These are phyloP conservation scores for Incurvaria masculella DNA, from an alignment of 2,888 invertebrate genomes.

Conservation along the genomic window DNA sequence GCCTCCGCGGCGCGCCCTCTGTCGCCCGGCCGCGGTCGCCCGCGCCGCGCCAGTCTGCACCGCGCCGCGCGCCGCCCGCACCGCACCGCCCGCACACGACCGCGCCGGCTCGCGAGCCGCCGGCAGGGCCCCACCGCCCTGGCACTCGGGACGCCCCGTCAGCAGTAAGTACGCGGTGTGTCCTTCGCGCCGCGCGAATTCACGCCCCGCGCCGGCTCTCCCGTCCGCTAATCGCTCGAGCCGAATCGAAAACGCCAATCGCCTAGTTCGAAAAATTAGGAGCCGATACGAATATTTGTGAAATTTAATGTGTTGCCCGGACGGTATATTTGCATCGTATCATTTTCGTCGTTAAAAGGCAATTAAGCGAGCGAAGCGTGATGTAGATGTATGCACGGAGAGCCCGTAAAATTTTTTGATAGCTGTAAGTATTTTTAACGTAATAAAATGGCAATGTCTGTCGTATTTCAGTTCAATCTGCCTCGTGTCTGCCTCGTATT, in stretches of 20 bases:
- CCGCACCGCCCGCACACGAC: neutral
- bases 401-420: no score
- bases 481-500: no score
- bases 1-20: neutral
- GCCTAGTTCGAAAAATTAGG: no score
- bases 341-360: neutral
- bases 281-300: no score
- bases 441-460: neutral
- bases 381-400: neutral
- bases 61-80: neutral
- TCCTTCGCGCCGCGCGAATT: neutral
- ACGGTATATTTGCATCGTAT: neutral
- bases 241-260: neutral
- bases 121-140: neutral
- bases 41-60: neutral
- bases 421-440: neutral
- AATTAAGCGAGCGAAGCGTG: neutral
- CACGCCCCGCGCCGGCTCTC: neutral
- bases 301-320: no score
- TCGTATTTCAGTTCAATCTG: no score
- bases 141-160: neutral
- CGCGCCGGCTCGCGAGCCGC: neutral
- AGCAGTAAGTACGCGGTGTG: neutral
- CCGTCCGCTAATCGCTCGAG: neutral
- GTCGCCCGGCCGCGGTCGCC: neutral